These are phyloP conservation scores for Pseudomyrmex sp. DNA, from an alignment of 1,140 invertebrate species.

Conservation along the genomic window DNA sequence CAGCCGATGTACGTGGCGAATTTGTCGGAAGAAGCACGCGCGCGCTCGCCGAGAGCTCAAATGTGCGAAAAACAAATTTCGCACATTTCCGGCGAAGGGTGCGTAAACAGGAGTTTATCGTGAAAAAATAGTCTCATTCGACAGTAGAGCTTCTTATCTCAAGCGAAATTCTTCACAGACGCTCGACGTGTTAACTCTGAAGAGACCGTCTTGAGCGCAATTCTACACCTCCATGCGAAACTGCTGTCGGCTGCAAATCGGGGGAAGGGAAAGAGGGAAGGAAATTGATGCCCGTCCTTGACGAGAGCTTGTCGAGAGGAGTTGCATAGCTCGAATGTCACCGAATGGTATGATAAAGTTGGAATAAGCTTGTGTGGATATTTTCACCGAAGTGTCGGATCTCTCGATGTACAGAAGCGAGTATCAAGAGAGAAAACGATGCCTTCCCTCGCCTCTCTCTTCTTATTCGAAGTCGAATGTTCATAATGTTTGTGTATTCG, in stretches of 20 bases:
- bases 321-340: not conserved
- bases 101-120: not conserved
- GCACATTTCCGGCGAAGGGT: not conserved
- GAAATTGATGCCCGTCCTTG: not conserved
- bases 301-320: not conserved
- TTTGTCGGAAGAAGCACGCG: not conserved
- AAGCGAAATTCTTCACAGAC: constrained; percentile 16
- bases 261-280: no score
- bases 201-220: not conserved
- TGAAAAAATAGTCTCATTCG: not conserved
- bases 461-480: no score
- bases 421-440: not conserved
- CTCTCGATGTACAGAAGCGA: not conserved
- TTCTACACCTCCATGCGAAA: not conserved
- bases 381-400: not conserved
- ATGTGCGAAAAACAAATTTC: not conserved
- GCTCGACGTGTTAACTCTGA: constrained; percentile 1
- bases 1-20: not conserved
- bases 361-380: not conserved
- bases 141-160: not conserved
- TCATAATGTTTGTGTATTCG: not conserved
- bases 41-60: not conserved
- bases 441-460: not conserved
- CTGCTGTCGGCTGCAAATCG: not conserved
- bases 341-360: not conserved